These are phyloP conservation scores for Monochamus saltuarius DNA, from an alignment of 1,140 invertebrate genomes.

Conservation along the genomic window DNA sequence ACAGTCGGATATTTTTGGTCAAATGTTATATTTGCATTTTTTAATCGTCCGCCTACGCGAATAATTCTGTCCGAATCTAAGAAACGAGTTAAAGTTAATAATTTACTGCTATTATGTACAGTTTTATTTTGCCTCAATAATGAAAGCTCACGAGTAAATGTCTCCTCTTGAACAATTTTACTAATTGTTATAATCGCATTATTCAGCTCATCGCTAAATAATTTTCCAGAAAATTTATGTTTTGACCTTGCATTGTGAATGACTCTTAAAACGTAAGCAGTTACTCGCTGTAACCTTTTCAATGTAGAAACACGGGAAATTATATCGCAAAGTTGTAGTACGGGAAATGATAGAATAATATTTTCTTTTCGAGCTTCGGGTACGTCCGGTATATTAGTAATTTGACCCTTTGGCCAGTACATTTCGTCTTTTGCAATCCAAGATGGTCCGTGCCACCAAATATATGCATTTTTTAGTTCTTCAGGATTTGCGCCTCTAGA, in stretches of 20 bases:
- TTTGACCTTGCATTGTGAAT: too few relatives aligned
- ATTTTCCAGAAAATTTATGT: background rate
- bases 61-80: too few relatives aligned
- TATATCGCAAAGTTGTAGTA: too few relatives aligned
- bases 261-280: too few relatives aligned
- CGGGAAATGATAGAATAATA: too few relatives aligned
- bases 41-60: too few relatives aligned
- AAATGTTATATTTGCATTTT: background rate
- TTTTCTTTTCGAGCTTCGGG: too few relatives aligned
- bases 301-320: too few relatives aligned
- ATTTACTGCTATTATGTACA: background rate
- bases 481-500: constrained; percentile 33
- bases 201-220: background rate
- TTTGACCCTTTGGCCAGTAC: too few relatives aligned
- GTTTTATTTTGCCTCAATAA: background rate
- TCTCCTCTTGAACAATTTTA: background rate
- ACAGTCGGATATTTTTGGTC: constrained; percentile 7
- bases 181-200: background rate
- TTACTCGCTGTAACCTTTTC: too few relatives aligned
- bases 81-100: background rate
- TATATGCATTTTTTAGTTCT: constrained; percentile 25
- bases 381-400: background rate
- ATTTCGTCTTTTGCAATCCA: too few relatives aligned
- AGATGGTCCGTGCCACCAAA: constrained; percentile 40
- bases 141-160: background rate